Evolutionary conservation across 2,113 vertebrate genomes (phyloP).

Genomic region (Lynx canadensis): DNA sequence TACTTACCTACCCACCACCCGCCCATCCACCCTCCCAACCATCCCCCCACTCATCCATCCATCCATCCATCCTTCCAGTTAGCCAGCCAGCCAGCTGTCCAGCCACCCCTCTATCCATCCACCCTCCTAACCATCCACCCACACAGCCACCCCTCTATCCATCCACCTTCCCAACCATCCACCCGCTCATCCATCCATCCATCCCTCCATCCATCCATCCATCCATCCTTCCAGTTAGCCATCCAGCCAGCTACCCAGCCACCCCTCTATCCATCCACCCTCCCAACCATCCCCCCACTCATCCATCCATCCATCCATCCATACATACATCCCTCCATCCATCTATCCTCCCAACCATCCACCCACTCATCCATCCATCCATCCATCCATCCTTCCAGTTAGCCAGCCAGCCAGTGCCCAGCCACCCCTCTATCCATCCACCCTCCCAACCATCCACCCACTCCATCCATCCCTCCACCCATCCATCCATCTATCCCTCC

Average conservation of each 20-base stretch:
- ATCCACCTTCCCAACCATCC: neutral
- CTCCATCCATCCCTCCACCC: neutral
- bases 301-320: neutral
- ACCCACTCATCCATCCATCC: neutral
- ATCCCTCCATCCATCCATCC: neutral
- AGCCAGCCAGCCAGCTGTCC: neutral
- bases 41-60: neutral
- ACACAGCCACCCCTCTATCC: too few species aligned
- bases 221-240: neutral
- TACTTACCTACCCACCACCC: too few species aligned
- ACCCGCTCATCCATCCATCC: too few species aligned
- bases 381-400: neutral
- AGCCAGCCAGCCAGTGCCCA: fast-evolving
- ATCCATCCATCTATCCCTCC: neutral
- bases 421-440: too few species aligned
- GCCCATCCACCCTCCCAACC: neutral
- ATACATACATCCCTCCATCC: too few species aligned
- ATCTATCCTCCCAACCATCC: neutral
- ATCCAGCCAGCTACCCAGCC: neutral
- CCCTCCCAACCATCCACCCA: neutral
- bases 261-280: neutral
- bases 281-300: fast-evolving
- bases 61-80: too few species aligned
- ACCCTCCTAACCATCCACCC: neutral
- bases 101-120: neutral